Conservation (phyloP, 2,888 invertebrate species). For the Neoscelio sp. region DNA sequence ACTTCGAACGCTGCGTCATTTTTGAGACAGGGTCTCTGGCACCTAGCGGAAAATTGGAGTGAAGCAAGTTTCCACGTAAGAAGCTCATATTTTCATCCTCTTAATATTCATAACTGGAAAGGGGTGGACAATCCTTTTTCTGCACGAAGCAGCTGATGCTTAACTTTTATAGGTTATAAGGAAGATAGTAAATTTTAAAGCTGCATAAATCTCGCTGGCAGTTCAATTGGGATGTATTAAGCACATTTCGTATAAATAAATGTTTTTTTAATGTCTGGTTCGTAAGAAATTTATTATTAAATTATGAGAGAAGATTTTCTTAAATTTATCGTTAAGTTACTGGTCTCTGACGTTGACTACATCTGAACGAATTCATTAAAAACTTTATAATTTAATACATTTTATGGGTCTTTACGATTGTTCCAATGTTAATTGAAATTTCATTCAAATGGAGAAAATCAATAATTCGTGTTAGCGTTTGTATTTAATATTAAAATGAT, state of each 20-base stretch:
- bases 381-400: too few species aligned
- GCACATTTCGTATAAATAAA: background rate
- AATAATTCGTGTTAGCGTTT: too few species aligned
- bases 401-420: too few species aligned
- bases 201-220: slow-evolving; percentile 31
- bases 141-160: slow-evolving; percentile 62
- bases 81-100: slow-evolving; percentile 73
- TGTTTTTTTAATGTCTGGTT: too few species aligned
- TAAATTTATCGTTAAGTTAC: background rate
- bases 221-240: slow-evolving; percentile 12
- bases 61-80: slow-evolving; percentile 74
- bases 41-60: slow-evolving; percentile 78
- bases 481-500: too few species aligned
- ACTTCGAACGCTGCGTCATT: slow-evolving; percentile 63
- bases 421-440: too few species aligned
- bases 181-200: slow-evolving; percentile 25
- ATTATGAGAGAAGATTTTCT: background rate
- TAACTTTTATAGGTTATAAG: slow-evolving; percentile 43
- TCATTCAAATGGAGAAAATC: too few species aligned
- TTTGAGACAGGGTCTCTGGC: slow-evolving; percentile 62
- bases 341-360: too few species aligned
- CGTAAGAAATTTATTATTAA: too few species aligned
- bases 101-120: slow-evolving; percentile 77
- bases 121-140: slow-evolving; percentile 71
- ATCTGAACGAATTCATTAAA: background rate